Evolutionary conservation across 2,797 vertebrate genomes (phyloP).

Genomic region (Tragelaphus oryx): DNA sequence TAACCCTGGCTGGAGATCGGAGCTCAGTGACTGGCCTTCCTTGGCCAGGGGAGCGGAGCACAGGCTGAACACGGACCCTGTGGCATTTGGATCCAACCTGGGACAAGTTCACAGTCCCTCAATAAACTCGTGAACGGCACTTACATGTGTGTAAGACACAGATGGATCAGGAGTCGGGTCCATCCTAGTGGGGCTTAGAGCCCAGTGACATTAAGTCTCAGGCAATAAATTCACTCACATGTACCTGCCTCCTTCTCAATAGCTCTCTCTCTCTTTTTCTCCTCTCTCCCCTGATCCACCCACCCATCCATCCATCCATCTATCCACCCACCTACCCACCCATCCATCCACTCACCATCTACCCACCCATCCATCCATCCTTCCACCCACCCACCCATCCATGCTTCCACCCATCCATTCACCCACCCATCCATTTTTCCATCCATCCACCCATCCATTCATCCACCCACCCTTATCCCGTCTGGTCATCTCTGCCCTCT

Average conservation of each 20-base stretch:
- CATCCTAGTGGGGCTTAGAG: not conserved
- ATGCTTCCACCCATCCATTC: not conserved
- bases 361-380: not conserved
- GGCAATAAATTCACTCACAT: not conserved
- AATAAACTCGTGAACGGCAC: not conserved
- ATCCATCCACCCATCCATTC: fast-evolving
- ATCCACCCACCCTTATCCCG: fast-evolving
- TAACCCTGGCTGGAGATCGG: too few species aligned
- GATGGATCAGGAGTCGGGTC: fast-evolving
- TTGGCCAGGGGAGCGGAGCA: fast-evolving
- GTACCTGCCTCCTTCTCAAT: fast-evolving
- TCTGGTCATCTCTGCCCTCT: not conserved
- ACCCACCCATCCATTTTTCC: too few species aligned
- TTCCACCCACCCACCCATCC: fast-evolving
- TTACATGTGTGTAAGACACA: not conserved
- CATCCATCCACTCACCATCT: too few species aligned
- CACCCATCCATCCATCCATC: fast-evolving
- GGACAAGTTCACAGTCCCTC: fast-evolving
- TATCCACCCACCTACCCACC: too few species aligned
- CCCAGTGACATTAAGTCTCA: fast-evolving
- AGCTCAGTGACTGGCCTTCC: not conserved
- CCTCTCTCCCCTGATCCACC: not conserved
- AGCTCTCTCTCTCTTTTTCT: not conserved
- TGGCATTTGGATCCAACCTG: not conserved
- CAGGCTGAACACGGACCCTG: not conserved